These are phyloP conservation scores for Marasmarcha lunaedactyla DNA, from an alignment of 2,888 invertebrate genomes.

Conservation along the genomic window DNA sequence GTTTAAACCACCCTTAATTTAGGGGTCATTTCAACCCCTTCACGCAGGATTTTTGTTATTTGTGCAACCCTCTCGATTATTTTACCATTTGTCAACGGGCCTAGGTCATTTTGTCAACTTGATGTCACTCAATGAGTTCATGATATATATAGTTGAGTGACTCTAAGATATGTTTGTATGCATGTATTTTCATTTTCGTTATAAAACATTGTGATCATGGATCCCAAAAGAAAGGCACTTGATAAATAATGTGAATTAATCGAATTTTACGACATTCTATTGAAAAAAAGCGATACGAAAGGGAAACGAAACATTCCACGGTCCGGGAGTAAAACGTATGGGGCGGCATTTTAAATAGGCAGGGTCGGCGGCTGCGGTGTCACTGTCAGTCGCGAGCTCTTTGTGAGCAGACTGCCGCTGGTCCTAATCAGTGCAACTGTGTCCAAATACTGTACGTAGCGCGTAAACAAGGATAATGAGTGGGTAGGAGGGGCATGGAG, in stretches of 20 bases:
- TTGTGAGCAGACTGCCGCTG: conserved; percentile 51
- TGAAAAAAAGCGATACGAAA: neutral
- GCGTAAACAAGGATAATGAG: conserved; percentile 64
- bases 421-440: conserved; percentile 30
- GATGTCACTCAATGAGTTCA: no score
- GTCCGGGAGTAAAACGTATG: conserved; percentile 33
- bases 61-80: conserved; percentile 36
- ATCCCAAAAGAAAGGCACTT: neutral
- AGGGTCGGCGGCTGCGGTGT: conserved; percentile 47
- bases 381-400: conserved; percentile 62
- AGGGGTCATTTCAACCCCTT: conserved; percentile 24
- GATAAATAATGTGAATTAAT: neutral
- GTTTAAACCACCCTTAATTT: conserved; percentile 38
- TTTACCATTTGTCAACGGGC: conserved; percentile 33
- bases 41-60: neutral
- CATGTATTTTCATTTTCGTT: no score
- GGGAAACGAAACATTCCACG: conserved; percentile 6
- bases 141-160: neutral
- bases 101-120: no score
- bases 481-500: conserved; percentile 57
- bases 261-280: no score
- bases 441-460: conserved; percentile 20
- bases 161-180: no score
- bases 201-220: no score
- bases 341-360: conserved; percentile 57